These are phyloP conservation scores for Acomys russatus DNA, from an alignment of 2,797 vertebrate species.

Conservation along the genomic window DNA sequence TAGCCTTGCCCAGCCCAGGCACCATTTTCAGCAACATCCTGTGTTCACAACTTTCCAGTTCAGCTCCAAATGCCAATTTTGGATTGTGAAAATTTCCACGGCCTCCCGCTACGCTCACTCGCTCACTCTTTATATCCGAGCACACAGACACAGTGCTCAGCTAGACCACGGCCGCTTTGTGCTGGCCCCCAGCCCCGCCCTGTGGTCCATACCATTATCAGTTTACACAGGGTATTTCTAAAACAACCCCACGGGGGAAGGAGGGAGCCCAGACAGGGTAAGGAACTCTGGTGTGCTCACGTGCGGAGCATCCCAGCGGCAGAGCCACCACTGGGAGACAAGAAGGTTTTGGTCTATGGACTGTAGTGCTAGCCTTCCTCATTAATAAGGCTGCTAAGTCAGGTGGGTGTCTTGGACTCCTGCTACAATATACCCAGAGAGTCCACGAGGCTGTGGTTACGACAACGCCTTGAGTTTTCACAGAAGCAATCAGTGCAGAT, in stretches of 20 bases:
- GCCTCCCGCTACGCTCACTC: background rate
- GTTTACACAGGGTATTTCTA: background rate
- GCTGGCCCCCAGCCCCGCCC: background rate
- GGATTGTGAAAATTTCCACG: constrained; percentile 70
- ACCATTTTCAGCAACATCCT: constrained; percentile 74
- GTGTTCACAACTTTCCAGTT: constrained; percentile 69
- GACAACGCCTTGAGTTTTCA: constrained; percentile 13
- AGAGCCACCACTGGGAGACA: background rate
- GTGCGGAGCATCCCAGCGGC: background rate
- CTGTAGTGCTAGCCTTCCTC: background rate
- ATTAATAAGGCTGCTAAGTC: constrained; percentile 26
- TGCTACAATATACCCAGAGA: background rate
- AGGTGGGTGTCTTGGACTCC: constrained; percentile 15
- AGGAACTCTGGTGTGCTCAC: background rate
- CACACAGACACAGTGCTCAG: background rate
- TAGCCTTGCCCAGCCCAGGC: constrained; percentile 58
- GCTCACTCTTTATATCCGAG: constrained; percentile 16
- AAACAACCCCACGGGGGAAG: too few relatives aligned
- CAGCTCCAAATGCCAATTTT: constrained; percentile 68
- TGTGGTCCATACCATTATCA: background rate
- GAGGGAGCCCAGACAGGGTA: background rate
- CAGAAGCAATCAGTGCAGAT: constrained; percentile 35
- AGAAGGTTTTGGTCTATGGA: background rate
- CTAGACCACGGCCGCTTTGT: background rate
- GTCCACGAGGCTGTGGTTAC: background rate